A percentile compares a stretch with the other conserved stretches of the same genome.
Conservation (phyloP, 2,888 invertebrate species). For the Antheraea assamensis region DNA sequence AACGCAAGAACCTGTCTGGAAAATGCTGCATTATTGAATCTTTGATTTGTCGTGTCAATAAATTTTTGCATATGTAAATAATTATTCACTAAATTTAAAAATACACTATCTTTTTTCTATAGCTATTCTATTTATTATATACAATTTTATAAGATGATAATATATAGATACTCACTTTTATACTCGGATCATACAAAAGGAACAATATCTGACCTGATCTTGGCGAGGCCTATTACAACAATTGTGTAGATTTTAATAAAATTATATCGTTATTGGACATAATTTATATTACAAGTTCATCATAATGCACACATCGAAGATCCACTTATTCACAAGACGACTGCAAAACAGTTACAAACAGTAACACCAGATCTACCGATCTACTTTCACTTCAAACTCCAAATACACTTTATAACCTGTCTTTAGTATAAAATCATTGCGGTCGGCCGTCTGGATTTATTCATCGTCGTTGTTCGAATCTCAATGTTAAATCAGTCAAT, state of each 20-base stretch:
- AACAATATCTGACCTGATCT: neutral
- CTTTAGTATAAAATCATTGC: conserved; percentile 63
- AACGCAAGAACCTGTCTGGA: neutral
- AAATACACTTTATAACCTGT: conserved; percentile 55
- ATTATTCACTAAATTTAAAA: neutral
- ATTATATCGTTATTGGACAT: neutral
- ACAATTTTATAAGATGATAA: neutral
- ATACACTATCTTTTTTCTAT: neutral
- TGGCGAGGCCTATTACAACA: neutral
- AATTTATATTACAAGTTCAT: conserved; percentile 40
- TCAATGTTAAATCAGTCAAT: conserved; percentile 17
- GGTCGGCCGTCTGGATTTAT: conserved; percentile 62
- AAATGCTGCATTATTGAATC: no score
- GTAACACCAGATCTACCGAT: conserved; percentile 51
- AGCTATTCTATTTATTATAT: neutral
- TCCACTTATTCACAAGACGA: conserved; percentile 48
- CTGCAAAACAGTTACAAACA: conserved; percentile 58
- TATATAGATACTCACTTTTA: conserved; percentile 10
- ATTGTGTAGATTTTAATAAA: neutral
- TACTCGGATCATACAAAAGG: neutral
- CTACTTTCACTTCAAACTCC: conserved; percentile 73
- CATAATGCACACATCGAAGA: conserved; percentile 46
- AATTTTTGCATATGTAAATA: neutral
- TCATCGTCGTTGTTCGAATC: conserved; percentile 7
- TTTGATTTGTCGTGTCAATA: neutral